Percentiles rank a stretch among this genome's conserved stretches.
Evolutionary conservation across 2,113 vertebrate species (phyloP).

Genomic region (Hippocampus zosterae): DNA sequence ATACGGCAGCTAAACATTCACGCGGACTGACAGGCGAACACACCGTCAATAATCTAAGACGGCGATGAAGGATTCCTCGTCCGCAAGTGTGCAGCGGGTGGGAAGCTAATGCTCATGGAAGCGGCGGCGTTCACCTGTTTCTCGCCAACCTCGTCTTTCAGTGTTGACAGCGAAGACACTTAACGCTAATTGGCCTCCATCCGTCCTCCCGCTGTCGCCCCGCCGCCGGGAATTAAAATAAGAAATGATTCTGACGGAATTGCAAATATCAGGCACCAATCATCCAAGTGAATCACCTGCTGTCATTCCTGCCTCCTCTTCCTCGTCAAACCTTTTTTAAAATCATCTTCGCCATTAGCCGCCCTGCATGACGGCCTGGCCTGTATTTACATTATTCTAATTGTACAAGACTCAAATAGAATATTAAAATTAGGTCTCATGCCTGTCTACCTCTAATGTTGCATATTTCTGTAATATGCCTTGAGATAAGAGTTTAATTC

Average conservation of each 20-base stretch:
- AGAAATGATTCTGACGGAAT: slow-evolving; percentile 64
- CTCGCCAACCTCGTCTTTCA: slow-evolving; percentile 38
- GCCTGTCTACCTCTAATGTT: too few relatives aligned
- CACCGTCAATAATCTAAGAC: not conserved
- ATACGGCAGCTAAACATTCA: not conserved
- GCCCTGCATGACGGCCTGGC: slow-evolving; percentile 12
- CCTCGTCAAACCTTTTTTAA: slow-evolving; percentile 45
- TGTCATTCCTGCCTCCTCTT: slow-evolving; percentile 58
- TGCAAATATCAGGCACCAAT: slow-evolving; percentile 64
- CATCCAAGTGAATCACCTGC: slow-evolving; percentile 63
- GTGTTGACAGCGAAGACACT: slow-evolving; percentile 60
- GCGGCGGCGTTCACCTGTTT: slow-evolving; percentile 39
- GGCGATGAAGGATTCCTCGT: not conserved
- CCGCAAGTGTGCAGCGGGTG: not conserved
- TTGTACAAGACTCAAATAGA: not conserved
- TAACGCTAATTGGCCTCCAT: slow-evolving; percentile 71
- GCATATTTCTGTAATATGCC: not conserved
- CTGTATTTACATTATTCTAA: not conserved
- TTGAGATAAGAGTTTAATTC: not conserved
- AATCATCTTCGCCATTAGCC: slow-evolving; percentile 65
- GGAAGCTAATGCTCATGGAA: not conserved
- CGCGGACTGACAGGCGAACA: not conserved
- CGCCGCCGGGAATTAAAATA: slow-evolving; percentile 66
- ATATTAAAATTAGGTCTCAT: too few relatives aligned
- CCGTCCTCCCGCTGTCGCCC: slow-evolving; percentile 54